Evolutionary conservation across 2,888 invertebrate genomes (phyloP), one percentile per base, ranked within the genome.

Genomic region (Heliconius hortense): DNA sequence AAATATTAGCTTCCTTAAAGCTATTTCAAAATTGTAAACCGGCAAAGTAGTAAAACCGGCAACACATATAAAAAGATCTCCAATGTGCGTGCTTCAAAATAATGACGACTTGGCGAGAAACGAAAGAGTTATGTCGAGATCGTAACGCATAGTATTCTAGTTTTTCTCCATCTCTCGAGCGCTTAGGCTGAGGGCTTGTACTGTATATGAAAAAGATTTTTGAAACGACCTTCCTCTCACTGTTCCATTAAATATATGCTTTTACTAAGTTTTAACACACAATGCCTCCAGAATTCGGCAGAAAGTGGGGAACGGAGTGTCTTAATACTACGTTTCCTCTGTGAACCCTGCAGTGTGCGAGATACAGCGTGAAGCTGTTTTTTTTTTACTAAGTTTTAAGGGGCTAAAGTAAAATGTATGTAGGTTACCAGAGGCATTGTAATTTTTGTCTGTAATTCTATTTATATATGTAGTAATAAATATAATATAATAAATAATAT

Each of bases 51-150:
- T n/a, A 64, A 35, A 39, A 64, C 13, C 11, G 18, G 39, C 24
- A 64, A 64, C 39, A 64, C n/a, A 15, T 39, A 39, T 66, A 24
- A 39, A 64, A 66, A 39, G 64, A n/a, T 66, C 64, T 66, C 64
- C 35, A 66, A 66, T 66, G 64, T 66, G 39, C 64, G 39, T 66
- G 64, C 64, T 66, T 66, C 64, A 66, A 66, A 66, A 35, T 66
- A 66, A 66, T 66, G 64, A 66, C 39, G 64, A 4, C 64, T 66
- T 39, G 39, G 64, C 39, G 39, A 66, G 64, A 24, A 66, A 15
- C 39, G 64, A 64, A 64, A 15, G 64, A 15, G 64, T 66, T 39
- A 66, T 39, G 64, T 66, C 64, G 64, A 66, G 64, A 35, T 35
- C 35, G 35, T 66, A 66, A 66, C 64, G 39, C 39, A 66, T 66